phyloP scores from a whole-genome alignment of 2,888 invertebrate genomes.

The Arrhopalites spinosus region DNA sequence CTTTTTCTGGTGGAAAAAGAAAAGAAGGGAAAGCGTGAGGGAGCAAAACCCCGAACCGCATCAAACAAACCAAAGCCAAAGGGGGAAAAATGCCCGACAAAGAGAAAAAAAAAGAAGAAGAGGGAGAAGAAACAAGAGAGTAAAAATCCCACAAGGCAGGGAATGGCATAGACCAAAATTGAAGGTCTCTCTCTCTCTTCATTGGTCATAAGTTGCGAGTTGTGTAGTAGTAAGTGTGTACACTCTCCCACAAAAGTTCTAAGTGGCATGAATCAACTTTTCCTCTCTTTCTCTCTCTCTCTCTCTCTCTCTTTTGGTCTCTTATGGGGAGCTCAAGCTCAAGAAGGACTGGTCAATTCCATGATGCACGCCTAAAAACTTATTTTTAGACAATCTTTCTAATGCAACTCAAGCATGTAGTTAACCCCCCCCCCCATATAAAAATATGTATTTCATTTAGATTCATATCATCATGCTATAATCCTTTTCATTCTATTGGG shows the following conservation, averaged over 20 bases:
- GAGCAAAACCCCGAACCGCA: slow-evolving; percentile 34
- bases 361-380: not conserved
- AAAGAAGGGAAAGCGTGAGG: slow-evolving; percentile 14
- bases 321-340: not conserved
- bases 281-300: not conserved
- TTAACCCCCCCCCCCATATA: too few relatives aligned
- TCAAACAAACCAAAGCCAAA: slow-evolving; percentile 32
- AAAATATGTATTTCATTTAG: too few relatives aligned
- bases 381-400: too few relatives aligned
- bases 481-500: too few relatives aligned
- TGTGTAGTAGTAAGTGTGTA: not conserved
- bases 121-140: not conserved
- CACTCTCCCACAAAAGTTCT: not conserved
- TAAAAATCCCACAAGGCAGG: slow-evolving; percentile 26
- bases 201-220: not conserved
- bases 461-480: too few relatives aligned
- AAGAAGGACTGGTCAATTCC: not conserved
- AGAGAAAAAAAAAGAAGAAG: not conserved
- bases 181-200: slow-evolving; percentile 22
- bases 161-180: slow-evolving; percentile 25
- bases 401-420: too few relatives aligned
- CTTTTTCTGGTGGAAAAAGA: not conserved
- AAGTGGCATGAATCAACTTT: not conserved
- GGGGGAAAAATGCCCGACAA: not conserved
- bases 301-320: not conserved